phyloP scores from a whole-genome alignment of 2,113 vertebrate genomes.

The Periophthalmodon schlosseri region DNA sequence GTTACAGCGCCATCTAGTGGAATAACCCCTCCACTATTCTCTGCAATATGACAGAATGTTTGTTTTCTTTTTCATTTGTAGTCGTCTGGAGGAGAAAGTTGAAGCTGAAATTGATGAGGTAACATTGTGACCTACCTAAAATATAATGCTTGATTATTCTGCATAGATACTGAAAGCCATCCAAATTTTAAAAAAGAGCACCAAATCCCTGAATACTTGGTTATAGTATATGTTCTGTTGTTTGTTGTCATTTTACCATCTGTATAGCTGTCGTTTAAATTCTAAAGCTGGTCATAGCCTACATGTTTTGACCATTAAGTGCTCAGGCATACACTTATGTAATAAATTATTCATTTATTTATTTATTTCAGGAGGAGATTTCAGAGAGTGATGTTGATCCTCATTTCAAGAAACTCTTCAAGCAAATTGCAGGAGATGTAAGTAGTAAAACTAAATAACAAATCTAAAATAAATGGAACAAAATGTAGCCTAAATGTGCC shows the following conservation, averaged over 20 bases:
- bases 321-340: no score
- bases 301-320: no score
- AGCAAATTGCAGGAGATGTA: conserved; percentile 58
- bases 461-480: not conserved
- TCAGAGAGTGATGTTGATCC: conserved; percentile 63
- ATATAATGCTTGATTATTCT: no score
- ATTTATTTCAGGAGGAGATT: conserved; percentile 37
- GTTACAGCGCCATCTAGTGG: conserved; percentile 27
- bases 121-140: not conserved
- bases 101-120: conserved; percentile 60
- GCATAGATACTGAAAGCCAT: no score
- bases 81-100: conserved; percentile 51
- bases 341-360: no score
- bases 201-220: no score
- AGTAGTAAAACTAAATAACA: not conserved
- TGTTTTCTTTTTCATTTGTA: conserved; percentile 31
- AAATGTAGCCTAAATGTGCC: not conserved
- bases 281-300: no score
- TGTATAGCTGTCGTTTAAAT: no score
- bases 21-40: not conserved
- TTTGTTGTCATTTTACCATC: no score
- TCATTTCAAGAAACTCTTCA: conserved; percentile 55
- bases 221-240: no score
- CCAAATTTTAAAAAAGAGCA: no score
- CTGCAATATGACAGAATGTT: not conserved